These are phyloP conservation scores for Oegoconia quadripuncta DNA, from an alignment of 2,888 invertebrate genomes.

Conservation along the genomic window DNA sequence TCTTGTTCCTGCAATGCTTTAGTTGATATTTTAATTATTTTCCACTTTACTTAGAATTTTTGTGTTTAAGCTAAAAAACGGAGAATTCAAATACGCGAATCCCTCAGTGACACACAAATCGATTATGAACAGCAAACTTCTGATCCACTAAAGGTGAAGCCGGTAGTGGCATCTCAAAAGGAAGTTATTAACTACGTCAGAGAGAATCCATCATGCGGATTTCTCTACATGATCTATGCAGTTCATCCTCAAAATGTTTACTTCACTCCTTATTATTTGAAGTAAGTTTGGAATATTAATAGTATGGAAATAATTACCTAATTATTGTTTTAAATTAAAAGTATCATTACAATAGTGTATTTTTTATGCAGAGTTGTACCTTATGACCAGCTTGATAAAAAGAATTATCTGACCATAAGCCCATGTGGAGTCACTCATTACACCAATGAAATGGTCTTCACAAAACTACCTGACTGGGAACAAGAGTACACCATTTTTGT, in stretches of 20 bases:
- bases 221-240: constrained; percentile 88
- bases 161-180: constrained; percentile 60
- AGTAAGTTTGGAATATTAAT: constrained; percentile 62
- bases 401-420: constrained; percentile 90
- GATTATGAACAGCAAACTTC: constrained; percentile 25
- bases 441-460: constrained; percentile 87
- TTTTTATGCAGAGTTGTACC: constrained; percentile 82
- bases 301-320: background rate
- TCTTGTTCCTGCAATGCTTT: background rate
- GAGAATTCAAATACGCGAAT: constrained; percentile 41
- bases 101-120: constrained; percentile 20
- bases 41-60: background rate
- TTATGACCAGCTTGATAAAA: constrained; percentile 83
- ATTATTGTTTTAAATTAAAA: background rate
- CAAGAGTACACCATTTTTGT: constrained; percentile 89
- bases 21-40: constrained; percentile 1
- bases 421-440: constrained; percentile 89
- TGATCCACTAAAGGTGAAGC: constrained; percentile 65
- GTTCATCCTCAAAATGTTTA: constrained; percentile 85
- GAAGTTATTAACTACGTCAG: constrained; percentile 74
- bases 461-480: constrained; percentile 88
- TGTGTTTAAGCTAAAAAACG: constrained; percentile 40
- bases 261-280: constrained; percentile 87
- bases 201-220: constrained; percentile 78
- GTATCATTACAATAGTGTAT: background rate